Base-by-base conservation (phyloP, 2,113 vertebrate species). In the Vulpes ferrilata region DNA sequence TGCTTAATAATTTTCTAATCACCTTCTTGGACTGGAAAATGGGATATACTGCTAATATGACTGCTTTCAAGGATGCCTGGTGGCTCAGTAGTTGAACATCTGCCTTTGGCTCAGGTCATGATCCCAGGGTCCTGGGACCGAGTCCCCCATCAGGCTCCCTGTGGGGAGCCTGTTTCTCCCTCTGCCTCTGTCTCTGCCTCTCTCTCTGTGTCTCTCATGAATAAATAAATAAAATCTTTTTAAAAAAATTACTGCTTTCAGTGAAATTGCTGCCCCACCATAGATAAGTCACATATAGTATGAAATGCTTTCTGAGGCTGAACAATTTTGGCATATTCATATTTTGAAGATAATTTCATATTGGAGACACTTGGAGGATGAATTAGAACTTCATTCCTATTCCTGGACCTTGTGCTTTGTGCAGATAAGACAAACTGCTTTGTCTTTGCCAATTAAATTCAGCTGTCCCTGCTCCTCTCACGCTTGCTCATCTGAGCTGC, bases 1-100 rank as follows among this genome's bases (percentile, higher is more conserved):
- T 97, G 67, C 73, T 96, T 96, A 94, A 97, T 95, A 84, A 15
- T 92, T 90, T 97, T 74, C 64, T 95, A 87, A 93, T 90, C 20
- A 59, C 69, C 48, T 0, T 0, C 32, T 51, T 48, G 38, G 15
- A 86, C 32, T 84, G 57, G 35, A 87, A 32, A 74, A 65, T 16
- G 35, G 25, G 32, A 35, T 25, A 35, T 25, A 59, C 35, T 22
- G 59, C 30, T 82, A 76, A 87, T 32, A 88, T 53, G 65, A 11
- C 48, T 81, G 15, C 64, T 57, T 62, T 57, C 1, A 43, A 43
- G 43, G 43, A 43, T 43, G 43, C 43, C 43, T 43, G 43, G 43
- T 43, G 43, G 43, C 43, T 43, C 43, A 43, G 43, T 43, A 43
- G 43, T 43, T 43, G 43, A 43, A 43, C 6, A 43, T 43, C 43